Base-by-base conservation (phyloP, 2,888 invertebrate species). In the Oxycera nigricornis region DNA sequence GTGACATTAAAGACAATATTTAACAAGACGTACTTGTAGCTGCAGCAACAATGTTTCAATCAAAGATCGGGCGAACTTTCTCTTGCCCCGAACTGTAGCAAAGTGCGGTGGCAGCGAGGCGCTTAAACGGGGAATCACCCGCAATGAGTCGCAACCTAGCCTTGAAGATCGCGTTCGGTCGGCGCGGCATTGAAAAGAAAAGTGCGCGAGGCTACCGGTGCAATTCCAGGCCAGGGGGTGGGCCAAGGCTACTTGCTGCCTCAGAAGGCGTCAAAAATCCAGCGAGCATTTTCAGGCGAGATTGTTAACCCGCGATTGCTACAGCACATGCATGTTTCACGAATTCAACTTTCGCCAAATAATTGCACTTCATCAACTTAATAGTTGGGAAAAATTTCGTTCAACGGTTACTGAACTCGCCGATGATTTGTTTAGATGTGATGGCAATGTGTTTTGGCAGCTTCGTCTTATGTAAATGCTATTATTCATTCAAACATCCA, bases 111-210 rank as follows among this genome's bases (percentile, higher is more conserved):
- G 46, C 11, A 3, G 6, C 46, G 14, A n/a, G n/a, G n/a, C n/a
- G n/a, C n/a, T n/a, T n/a, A n/a, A n/a, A n/a, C n/a, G n/a, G n/a
- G n/a, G n/a, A n/a, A 59, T 59, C 28, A 28, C 59, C 28, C 59
- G 28, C 28, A 9, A 59, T 17, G 59, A 46, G 46, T 17, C 46
- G 46, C 46, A 17, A 28, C 28, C 28, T 28, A 59, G 59, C 59
- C 59, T 59, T 59, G 59, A 59, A 59, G 59, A 59, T 59, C 28
- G 11, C 28, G 17, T 59, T 59, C 11, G 24, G 46, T n/a, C 17
- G 46, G 3, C 14, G 46, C 14, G 46, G 6, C 46, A 46, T 46
- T 46, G 46, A 46, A 46, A 46, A 11, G 46, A 46, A 46, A 46
- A 46, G 46, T 46, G 14, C 17, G 46, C 46, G 46, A 11, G 11